Conservation (phyloP, 1,140 invertebrate species). For the Arctopsyche grandis region DNA sequence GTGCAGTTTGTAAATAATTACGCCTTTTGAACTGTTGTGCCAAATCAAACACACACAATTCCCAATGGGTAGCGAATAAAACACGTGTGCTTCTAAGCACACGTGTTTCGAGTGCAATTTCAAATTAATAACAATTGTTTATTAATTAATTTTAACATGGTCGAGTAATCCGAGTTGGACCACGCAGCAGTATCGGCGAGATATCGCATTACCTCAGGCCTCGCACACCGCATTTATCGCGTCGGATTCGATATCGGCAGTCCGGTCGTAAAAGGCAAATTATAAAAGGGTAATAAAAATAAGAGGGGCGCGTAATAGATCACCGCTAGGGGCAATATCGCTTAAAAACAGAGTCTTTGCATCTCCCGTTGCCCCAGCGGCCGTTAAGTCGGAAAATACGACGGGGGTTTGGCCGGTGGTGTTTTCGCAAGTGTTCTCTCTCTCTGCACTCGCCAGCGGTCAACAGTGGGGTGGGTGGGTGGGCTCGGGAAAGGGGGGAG, state of each 20-base stretch:
- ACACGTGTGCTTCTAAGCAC: too few relatives aligned
- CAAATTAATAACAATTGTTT: too few relatives aligned
- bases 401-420: not conserved
- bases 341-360: constrained; percentile 25
- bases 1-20: too few relatives aligned
- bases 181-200: not conserved
- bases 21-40: too few relatives aligned
- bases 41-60: too few relatives aligned
- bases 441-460: not conserved
- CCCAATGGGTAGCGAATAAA: too few relatives aligned
- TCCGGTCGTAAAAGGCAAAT: not conserved
- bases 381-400: not conserved
- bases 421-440: not conserved
- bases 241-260: not conserved
- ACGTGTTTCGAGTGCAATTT: too few relatives aligned
- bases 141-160: too few relatives aligned
- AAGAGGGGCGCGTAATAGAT: not conserved
- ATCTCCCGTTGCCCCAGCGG: not conserved
- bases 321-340: not conserved
- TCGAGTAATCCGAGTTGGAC: not conserved
- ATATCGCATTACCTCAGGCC: not conserved
- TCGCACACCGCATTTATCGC: not conserved
- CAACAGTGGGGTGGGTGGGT: not conserved
- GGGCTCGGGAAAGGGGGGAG: not conserved
- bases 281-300: constrained; percentile 6